Base-by-base conservation (phyloP, 2,888 invertebrate species). In the Erannis defoliaria region DNA sequence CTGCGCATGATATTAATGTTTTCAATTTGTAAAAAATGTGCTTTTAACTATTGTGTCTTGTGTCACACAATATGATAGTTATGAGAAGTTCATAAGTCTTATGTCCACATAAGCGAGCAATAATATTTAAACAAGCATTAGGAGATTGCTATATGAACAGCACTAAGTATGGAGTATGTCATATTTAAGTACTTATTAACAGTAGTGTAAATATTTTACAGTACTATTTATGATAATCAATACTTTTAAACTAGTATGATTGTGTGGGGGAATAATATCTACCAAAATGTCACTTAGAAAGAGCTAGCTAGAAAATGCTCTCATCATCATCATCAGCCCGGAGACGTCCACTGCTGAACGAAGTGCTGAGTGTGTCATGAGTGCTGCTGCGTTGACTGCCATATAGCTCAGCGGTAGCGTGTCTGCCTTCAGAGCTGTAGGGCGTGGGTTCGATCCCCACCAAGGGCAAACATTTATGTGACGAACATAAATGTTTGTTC, bases 1-100 rank as follows among this genome's bases (percentile, higher is more conserved):
- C 38, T 49, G 33, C 53, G 56, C 62, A 62, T 66, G n/a, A 16
- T 21, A 29, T 64, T 5, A 58, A 61, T 59, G 54, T 59, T 53
- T 60, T 67, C 26, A 14, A 23, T 42, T 4, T 48, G 12, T 48
- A 35, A 59, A 59, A 3, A 42, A 14, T 54, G 37, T 62, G 50
- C 45, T 51, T 57, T 31, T 48, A 14, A 19, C 33, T 18, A 53
- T 18, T 53, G 18, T 56, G 53, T 50, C 4, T 16, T 10, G 14
- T 43, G 9, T 26, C 26, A 16, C 43, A 26, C 10, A 45, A 26
- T 16, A 45, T 10, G 49, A 29, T n/a, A 59, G 38, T 46, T 33
- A 53, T 29, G 19, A 57, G 19, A 19, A 18, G 23, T 46, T 9
- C 21, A 0, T 14, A n/a, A 45, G 42, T 16, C 45, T 10, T 10